Evolutionary conservation across 2,888 invertebrate species (phyloP).

Genomic region (Caenorhabditis sp.): DNA sequence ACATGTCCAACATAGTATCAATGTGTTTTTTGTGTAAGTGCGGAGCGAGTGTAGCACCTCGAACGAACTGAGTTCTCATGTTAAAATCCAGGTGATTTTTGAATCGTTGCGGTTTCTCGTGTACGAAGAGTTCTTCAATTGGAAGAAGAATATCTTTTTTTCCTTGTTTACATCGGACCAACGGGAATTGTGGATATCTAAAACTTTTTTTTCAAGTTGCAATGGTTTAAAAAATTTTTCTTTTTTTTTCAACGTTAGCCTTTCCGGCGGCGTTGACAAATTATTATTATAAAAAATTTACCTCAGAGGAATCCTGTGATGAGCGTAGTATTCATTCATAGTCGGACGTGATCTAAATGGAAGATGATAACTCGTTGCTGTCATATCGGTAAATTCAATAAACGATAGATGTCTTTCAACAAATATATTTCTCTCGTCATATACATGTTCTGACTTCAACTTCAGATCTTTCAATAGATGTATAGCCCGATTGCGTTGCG

Average conservation of each 20-base stretch:
- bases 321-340: neutral
- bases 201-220: too few relatives aligned
- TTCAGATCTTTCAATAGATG: conserved; percentile 9
- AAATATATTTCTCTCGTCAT: conserved; percentile 2
- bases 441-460: conserved; percentile 11
- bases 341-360: conserved; percentile 5
- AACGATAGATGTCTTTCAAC: conserved; percentile 20
- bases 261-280: too few relatives aligned
- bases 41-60: conserved; percentile 17
- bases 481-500: neutral
- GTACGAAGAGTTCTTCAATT: conserved; percentile 21
- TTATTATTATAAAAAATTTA: too few relatives aligned
- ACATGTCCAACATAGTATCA: conserved; percentile 19
- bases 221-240: too few relatives aligned
- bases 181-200: conserved; percentile 35
- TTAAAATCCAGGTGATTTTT: conserved; percentile 19
- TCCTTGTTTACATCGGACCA: conserved; percentile 27
- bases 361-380: conserved; percentile 3
- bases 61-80: conserved; percentile 15
- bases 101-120: conserved; percentile 32
- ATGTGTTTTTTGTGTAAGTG: conserved; percentile 19
- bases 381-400: neutral
- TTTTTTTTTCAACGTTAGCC: too few relatives aligned
- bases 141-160: conserved; percentile 15
- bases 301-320: too few relatives aligned